Percentiles rank a stretch among this genome's conserved stretches.
Evolutionary conservation across 1,140 invertebrate species (phyloP).

Genomic region (Globodera rostochiensis): DNA sequence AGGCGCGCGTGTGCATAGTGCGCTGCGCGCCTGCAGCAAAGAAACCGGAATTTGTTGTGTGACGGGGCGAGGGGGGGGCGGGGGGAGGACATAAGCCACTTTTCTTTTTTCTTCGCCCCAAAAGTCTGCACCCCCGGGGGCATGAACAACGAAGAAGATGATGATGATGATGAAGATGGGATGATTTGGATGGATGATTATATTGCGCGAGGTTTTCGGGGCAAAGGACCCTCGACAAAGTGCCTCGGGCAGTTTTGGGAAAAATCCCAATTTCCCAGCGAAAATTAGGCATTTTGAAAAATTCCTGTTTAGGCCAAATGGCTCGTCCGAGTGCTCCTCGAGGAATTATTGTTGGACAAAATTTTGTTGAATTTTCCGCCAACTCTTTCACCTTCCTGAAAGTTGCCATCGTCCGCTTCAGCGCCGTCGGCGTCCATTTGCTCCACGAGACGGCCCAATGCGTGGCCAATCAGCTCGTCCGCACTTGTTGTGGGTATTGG

Average conservation of each 20-base stretch:
- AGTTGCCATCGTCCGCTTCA: background rate
- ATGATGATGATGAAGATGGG: background rate
- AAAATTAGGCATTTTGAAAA: background rate
- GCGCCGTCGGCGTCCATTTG: conserved; percentile 7
- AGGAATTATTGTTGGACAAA: too few relatives aligned
- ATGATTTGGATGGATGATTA: background rate
- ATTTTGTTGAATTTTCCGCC: background rate
- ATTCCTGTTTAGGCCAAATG: background rate
- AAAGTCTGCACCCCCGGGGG: background rate
- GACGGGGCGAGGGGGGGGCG: too few relatives aligned
- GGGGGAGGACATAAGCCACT: too few relatives aligned
- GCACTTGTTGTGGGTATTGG: conserved; percentile 23
- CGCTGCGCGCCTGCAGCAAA: too few relatives aligned
- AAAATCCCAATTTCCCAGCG: background rate
- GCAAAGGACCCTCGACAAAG: too few relatives aligned
- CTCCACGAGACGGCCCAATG: conserved; percentile 12
- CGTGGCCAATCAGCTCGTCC: conserved; percentile 18
- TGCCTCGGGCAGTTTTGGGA: too few relatives aligned
- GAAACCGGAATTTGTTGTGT: too few relatives aligned
- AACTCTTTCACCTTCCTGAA: background rate
- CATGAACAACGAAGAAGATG: background rate
- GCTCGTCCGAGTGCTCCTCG: too few relatives aligned
- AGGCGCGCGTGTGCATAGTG: too few relatives aligned
- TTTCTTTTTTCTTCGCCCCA: too few relatives aligned
- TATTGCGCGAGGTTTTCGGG: background rate